phyloP scores from a whole-genome alignment of 1,140 invertebrate species.

The Teleogryllus occipitalis region DNA sequence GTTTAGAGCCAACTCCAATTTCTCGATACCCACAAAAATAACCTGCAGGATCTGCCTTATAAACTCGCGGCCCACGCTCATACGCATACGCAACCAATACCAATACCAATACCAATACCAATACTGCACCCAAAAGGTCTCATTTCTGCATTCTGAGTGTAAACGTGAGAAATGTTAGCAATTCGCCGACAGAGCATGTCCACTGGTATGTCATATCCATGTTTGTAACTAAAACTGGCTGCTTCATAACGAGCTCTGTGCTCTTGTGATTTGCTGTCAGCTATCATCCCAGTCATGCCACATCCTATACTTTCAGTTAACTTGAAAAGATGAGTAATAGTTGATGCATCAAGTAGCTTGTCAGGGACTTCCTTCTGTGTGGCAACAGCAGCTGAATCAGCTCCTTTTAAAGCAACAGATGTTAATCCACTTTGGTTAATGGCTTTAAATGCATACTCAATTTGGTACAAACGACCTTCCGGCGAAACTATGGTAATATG shows the following conservation, averaged over 20 bases:
- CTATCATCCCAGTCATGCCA: constrained; percentile 98
- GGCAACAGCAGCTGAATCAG: constrained; percentile 87
- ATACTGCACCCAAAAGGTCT: constrained; percentile 92
- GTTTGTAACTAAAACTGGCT: constrained; percentile 95
- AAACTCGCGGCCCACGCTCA: constrained; percentile 82
- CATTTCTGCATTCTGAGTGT: constrained; percentile 99
- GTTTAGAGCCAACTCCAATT: constrained; percentile 89
- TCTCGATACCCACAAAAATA: constrained; percentile 95
- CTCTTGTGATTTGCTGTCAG: constrained; percentile 95
- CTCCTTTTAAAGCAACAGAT: constrained; percentile 90
- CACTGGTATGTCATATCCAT: constrained; percentile 91
- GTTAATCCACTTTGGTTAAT: constrained; percentile 97
- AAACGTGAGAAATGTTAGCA: constrained; percentile 97
- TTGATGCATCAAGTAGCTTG: constrained; percentile 82
- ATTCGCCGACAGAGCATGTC: constrained; percentile 88
- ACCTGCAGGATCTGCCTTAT: constrained; percentile 97
- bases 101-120: no score
- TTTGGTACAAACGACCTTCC: constrained; percentile 98
- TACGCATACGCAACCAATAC: constrained; percentile 90
- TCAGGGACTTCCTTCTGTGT: constrained; percentile 98
- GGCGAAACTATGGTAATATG: constrained; percentile 99
- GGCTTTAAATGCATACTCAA: constrained; percentile 99
- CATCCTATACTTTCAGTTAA: constrained; percentile 92
- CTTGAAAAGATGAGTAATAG: constrained; percentile 89
- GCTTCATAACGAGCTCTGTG: constrained; percentile 95